Evolutionary conservation across 2,797 vertebrate species (phyloP).

Genomic region (Chrysocyon brachyurus): DNA sequence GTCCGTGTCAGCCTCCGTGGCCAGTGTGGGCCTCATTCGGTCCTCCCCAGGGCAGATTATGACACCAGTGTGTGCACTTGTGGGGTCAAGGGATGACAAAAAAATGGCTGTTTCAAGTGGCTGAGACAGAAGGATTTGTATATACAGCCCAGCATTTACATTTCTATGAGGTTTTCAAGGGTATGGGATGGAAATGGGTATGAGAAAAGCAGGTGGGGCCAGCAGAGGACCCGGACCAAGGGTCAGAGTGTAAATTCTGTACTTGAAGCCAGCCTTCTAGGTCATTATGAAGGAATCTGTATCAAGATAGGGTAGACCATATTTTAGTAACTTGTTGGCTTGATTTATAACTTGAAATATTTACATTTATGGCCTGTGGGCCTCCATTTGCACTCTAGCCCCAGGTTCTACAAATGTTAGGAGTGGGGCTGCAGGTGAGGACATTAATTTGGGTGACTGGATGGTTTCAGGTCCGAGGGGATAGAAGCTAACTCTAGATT

Average conservation of each 20-base stretch:
- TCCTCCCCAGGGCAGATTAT: neutral
- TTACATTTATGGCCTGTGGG: neutral
- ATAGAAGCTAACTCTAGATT: conserved; percentile 8
- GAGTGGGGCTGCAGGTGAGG: neutral
- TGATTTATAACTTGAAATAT: neutral
- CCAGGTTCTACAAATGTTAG: conserved; percentile 34
- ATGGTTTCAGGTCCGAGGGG: neutral
- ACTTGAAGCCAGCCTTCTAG: neutral
- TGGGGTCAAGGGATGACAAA: neutral
- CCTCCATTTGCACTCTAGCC: neutral
- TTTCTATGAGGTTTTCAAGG: neutral
- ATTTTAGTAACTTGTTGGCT: conserved; percentile 4
- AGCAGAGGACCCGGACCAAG: neutral
- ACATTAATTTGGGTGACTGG: neutral
- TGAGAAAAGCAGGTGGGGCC: neutral
- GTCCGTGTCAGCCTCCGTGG: neutral
- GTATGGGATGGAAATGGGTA: neutral
- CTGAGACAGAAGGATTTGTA: neutral
- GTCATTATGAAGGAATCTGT: neutral
- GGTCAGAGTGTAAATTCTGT: neutral
- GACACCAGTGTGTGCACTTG: neutral
- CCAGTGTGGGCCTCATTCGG: neutral
- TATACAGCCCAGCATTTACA: neutral
- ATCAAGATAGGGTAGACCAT: neutral
- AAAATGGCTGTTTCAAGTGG: neutral